Conservation (phyloP, 2,888 invertebrate genomes). For the Chouioia cunea region DNA sequence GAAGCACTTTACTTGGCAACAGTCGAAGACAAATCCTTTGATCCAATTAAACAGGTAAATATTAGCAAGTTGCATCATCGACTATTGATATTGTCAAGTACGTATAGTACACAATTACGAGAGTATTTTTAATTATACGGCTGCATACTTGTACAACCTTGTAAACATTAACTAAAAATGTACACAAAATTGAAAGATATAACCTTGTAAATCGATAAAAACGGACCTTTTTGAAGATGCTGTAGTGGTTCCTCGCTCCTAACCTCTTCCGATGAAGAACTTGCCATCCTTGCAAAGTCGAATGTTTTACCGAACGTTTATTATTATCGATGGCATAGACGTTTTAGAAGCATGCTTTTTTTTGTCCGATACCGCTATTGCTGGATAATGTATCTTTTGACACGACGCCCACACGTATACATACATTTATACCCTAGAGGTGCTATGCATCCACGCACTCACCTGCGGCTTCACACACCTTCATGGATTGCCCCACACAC, state of each 20-base stretch:
- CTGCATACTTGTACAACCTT: neutral
- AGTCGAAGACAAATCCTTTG: no score
- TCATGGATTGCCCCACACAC: no score
- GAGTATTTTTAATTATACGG: neutral
- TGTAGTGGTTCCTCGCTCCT: neutral
- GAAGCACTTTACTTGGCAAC: no score
- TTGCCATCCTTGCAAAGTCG: slow-evolving; percentile 1
- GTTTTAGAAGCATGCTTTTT: neutral
- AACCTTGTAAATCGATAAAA: neutral
- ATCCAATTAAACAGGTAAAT: no score
- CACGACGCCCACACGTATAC: no score
- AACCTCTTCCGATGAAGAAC: slow-evolving; percentile 32
- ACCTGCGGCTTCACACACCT: no score
- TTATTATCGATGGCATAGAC: neutral
- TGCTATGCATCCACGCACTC: no score
- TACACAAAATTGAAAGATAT: neutral
- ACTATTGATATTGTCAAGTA: neutral
- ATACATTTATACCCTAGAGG: no score
- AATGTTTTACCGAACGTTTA: neutral
- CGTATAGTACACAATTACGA: neutral
- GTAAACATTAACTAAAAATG: no score
- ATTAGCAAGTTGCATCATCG: neutral
- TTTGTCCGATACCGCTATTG: neutral
- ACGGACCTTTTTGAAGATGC: slow-evolving; percentile 7
- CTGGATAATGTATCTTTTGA: no score